These are phyloP conservation scores for Oncopeltus fasciatus DNA, from an alignment of 1,140 invertebrate genomes.

Conservation along the genomic window DNA sequence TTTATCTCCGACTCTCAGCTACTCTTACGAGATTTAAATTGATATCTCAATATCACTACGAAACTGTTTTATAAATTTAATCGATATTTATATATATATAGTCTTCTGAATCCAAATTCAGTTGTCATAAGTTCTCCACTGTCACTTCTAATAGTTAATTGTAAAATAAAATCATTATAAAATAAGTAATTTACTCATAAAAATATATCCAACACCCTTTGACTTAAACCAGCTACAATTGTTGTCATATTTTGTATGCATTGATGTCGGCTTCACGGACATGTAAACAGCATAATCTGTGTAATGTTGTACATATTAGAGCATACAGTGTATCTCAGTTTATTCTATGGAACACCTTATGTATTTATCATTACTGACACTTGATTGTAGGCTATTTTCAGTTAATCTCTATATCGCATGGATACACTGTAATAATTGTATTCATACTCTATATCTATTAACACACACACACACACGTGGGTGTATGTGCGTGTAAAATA, in stretches of 20 bases:
- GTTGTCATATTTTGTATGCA: neutral
- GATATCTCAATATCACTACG: too few species aligned
- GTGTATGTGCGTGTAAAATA: constrained; percentile 9
- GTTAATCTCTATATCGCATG: neutral
- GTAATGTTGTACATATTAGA: constrained; percentile 15
- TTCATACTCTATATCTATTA: constrained; percentile 2
- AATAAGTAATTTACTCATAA: too few species aligned
- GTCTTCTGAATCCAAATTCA: too few species aligned
- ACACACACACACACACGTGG: constrained; percentile 3
- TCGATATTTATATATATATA: too few species aligned
- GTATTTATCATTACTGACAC: constrained; percentile 10
- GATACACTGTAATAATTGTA: neutral
- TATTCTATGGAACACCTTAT: constrained; percentile 13
- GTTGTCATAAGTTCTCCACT: too few species aligned
- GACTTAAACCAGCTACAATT: constrained; percentile 17
- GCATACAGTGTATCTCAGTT: constrained; percentile 3
- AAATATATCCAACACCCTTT: too few species aligned
- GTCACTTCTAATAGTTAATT: too few species aligned
- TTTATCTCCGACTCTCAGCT: too few species aligned
- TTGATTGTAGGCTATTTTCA: constrained; percentile 16
- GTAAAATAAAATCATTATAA: too few species aligned
- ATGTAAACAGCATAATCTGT: constrained; percentile 16
- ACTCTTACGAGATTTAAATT: too few species aligned
- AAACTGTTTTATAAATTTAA: too few species aligned
- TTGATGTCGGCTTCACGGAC: constrained; percentile 16